Percentiles rank a stretch among this genome's conserved stretches.
These are phyloP conservation scores for Tinea semifulvella DNA, from an alignment of 2,888 invertebrate genomes.

Conservation along the genomic window DNA sequence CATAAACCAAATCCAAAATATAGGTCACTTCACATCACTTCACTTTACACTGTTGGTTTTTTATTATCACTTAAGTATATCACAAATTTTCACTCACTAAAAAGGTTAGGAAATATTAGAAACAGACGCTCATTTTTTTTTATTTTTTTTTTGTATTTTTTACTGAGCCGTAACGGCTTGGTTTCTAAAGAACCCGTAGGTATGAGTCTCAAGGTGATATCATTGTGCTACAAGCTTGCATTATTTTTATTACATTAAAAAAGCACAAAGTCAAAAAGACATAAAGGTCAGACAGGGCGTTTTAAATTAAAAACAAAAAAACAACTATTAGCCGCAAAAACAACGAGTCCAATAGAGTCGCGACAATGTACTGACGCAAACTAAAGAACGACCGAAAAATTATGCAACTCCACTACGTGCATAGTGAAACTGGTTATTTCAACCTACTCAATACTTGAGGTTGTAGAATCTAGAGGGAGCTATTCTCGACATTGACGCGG, in stretches of 20 bases:
- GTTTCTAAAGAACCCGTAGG: too few species aligned
- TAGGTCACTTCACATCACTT: conserved; percentile 30
- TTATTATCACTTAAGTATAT: background rate
- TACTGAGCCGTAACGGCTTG: too few species aligned
- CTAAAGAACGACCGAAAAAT: conserved; percentile 6
- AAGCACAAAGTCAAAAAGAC: conserved; percentile 6
- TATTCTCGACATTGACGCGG: conserved; percentile 1
- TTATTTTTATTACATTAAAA: too few species aligned
- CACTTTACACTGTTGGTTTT: conserved; percentile 1
- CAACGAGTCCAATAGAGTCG: background rate
- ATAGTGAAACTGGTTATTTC: conserved; percentile 6
- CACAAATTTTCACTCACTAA: background rate
- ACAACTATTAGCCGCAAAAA: conserved; percentile 6
- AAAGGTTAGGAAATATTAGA: background rate
- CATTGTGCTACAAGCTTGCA: too few species aligned
- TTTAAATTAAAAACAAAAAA: too few species aligned
- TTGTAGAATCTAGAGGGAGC: background rate
- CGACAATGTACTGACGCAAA: conserved; percentile 5
- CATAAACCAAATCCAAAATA: conserved; percentile 41
- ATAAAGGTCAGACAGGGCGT: background rate
- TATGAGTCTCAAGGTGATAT: too few species aligned
- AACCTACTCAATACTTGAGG: conserved; percentile 5
- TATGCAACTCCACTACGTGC: conserved; percentile 3
- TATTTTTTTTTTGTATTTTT: too few species aligned
- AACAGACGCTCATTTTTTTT: background rate